These are phyloP conservation scores for Platysteira castanea DNA, from an alignment of 2,113 vertebrate genomes.

Conservation along the genomic window DNA sequence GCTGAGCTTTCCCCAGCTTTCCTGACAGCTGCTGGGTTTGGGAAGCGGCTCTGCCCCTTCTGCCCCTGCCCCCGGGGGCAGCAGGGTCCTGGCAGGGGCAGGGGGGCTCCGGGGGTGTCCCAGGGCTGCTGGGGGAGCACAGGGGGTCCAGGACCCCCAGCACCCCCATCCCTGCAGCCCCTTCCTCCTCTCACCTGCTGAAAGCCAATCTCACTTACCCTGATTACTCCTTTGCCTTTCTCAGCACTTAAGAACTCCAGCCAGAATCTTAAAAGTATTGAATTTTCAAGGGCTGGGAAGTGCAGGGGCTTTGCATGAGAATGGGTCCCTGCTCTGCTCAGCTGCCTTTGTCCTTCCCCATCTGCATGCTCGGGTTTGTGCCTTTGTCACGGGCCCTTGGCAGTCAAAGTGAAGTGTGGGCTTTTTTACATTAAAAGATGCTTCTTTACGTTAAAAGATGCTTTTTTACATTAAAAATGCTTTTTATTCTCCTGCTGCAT, in stretches of 20 bases:
- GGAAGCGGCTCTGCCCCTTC: not conserved
- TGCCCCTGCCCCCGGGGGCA: not conserved
- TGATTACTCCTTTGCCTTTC: not conserved
- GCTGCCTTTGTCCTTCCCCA: not conserved
- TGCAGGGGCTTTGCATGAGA: constrained; percentile 28
- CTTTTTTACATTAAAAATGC: not conserved
- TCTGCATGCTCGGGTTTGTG: not conserved
- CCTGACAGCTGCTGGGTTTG: not conserved
- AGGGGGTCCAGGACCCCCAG: not conserved
- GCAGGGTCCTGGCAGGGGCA: not conserved
- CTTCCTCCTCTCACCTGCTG: not conserved
- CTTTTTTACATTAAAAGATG: not conserved
- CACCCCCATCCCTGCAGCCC: not conserved
- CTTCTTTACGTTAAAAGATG: not conserved
- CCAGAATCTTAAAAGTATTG: not conserved
- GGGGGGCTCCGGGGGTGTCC: not conserved
- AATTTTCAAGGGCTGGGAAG: not conserved
- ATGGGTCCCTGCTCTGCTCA: not conserved
- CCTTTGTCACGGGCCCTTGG: not conserved
- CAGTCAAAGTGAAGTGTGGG: not conserved
- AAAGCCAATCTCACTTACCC: not conserved
- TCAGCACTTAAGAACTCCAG: not conserved
- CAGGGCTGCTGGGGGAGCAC: not conserved
- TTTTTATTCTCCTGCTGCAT: not conserved
- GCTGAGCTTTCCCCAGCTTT: not conserved